phyloP scores from a whole-genome alignment of 2,797 vertebrate species.

The Microtus agrestis region DNA sequence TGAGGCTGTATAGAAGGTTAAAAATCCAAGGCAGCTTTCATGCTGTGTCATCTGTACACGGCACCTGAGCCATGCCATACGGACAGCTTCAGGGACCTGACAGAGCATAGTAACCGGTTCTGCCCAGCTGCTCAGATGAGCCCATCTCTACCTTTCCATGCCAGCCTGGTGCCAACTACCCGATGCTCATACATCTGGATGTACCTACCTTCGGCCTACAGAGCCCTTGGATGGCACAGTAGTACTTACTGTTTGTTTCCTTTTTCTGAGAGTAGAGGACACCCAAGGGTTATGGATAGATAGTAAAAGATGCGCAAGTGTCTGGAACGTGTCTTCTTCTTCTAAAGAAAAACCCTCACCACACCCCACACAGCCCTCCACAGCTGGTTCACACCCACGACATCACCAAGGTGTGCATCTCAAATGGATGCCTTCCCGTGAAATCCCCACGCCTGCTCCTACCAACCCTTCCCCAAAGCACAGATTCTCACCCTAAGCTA shows the following conservation, averaged over 20 bases:
- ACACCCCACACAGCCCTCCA: neutral
- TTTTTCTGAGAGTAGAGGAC: neutral
- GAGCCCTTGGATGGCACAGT: neutral
- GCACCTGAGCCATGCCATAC: neutral
- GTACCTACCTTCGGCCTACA: neutral
- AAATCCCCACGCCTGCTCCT: slow-evolving; percentile 8
- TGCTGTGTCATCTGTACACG: neutral
- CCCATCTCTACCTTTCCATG: neutral
- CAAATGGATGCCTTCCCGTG: neutral
- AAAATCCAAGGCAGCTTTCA: neutral
- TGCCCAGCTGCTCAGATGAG: neutral
- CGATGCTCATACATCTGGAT: neutral
- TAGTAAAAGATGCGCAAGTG: neutral
- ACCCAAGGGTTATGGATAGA: neutral
- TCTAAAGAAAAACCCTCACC: neutral
- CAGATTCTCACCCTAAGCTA: neutral
- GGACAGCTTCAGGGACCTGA: neutral
- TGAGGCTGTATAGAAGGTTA: neutral
- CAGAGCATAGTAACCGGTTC: neutral
- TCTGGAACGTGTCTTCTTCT: neutral
- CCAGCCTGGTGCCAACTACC: neutral
- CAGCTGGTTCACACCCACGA: neutral
- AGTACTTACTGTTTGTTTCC: neutral
- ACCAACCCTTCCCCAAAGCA: neutral
- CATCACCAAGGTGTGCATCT: neutral